phyloP scores from a whole-genome alignment of 2,113 vertebrate species.

The Phaethornis superciliosus region DNA sequence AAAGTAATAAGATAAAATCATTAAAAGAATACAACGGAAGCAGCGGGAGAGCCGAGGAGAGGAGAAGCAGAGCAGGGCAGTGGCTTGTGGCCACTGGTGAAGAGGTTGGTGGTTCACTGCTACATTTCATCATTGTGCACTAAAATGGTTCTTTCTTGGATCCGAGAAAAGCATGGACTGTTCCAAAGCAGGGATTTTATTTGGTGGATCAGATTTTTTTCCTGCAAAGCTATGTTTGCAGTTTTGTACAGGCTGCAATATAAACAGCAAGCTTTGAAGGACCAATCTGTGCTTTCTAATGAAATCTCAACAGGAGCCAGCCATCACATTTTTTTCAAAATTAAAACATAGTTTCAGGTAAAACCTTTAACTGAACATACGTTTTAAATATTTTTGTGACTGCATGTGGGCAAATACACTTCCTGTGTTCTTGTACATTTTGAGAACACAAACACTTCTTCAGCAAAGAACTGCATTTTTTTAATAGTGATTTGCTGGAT shows the following conservation, averaged over 20 bases:
- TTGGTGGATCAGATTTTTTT: not conserved
- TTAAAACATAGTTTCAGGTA: not conserved
- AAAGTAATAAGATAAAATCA: too few species aligned
- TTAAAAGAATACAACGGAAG: too few species aligned
- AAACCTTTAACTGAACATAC: not conserved
- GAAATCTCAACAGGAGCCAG: not conserved
- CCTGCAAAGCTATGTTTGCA: not conserved
- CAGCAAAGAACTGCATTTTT: not conserved
- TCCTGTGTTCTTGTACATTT: not conserved
- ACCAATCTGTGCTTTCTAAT: not conserved
- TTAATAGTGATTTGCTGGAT: not conserved
- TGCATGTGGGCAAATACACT: not conserved
- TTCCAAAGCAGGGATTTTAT: not conserved
- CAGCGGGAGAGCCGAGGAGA: too few species aligned
- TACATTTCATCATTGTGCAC: not conserved
- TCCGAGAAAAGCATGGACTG: not conserved
- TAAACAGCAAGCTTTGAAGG: not conserved
- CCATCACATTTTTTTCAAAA: not conserved
- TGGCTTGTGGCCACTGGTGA: not conserved
- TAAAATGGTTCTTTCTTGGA: conserved; percentile 49
- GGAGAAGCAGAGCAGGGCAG: not conserved
- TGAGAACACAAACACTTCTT: not conserved
- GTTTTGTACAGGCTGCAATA: not conserved
- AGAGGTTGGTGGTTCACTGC: not conserved
- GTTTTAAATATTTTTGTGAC: not conserved